Evolutionary conservation across 2,797 vertebrate genomes (phyloP).

Genomic region (Garrulus glandarius): DNA sequence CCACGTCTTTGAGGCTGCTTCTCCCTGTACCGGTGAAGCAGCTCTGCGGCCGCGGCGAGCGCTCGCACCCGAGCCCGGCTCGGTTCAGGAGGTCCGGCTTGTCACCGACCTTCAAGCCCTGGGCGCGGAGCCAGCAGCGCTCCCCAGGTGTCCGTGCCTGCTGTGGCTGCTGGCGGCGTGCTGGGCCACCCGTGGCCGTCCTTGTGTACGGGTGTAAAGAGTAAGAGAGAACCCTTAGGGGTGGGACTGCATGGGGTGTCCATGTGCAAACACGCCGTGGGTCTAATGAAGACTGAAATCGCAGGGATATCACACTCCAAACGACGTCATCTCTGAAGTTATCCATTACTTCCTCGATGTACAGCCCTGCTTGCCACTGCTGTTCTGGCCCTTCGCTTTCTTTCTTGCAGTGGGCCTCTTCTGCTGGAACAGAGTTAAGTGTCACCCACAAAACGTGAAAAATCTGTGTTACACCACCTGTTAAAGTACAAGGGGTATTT

Average conservation of each 20-base stretch:
- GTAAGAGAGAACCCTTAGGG: rapidly evolving
- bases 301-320: not conserved
- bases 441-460: not conserved
- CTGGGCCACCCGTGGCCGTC: not conserved
- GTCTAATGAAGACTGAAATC: not conserved
- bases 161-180: not conserved
- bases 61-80: not conserved
- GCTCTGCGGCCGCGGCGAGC: not conserved
- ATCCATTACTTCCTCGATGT: rapidly evolving
- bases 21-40: not conserved
- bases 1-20: not conserved
- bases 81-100: not conserved
- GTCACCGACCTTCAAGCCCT: not conserved
- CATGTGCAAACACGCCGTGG: rapidly evolving
- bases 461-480: not conserved
- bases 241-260: not conserved
- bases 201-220: rapidly evolving
- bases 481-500: not conserved
- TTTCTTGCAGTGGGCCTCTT: not conserved
- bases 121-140: not conserved
- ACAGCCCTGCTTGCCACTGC: rapidly evolving
- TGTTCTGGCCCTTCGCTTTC: rapidly evolving
- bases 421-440: not conserved
- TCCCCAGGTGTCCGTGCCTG: not conserved
- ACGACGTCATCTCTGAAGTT: rapidly evolving